Base-by-base conservation (phyloP, 2,888 invertebrate species). In the Elysia crispata region DNA sequence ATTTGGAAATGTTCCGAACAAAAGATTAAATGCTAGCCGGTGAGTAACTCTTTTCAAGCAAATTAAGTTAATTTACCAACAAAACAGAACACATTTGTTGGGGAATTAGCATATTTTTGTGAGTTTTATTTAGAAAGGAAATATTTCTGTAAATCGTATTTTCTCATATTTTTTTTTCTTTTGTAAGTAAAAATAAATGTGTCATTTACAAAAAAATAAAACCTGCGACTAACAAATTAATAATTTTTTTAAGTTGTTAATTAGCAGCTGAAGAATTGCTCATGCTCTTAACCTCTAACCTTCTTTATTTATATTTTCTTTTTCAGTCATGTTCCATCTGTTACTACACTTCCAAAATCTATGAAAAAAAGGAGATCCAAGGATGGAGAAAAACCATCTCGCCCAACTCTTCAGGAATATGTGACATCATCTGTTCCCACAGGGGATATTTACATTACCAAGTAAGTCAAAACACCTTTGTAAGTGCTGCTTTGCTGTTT, bases 1-100 rank as follows among this genome's bases (percentile, higher is more conserved):
- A 60, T 95, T 95, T 87, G 96, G 96, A 0, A 95, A 95, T 88
- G 85, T 89, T 54, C 86, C 87, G 28, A 89, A 90, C 83, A 87
- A 88, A 72, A 85, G 88, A 28, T 87, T 87, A 82, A 82, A 81
- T 84, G 75, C 81, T 28, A 85, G 82, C 60, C 41, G 79, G 79
- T 79, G 13, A 50, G 72, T 73, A 64, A 30, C 41, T 41, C 41
- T 41, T 41, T 41, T 11, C 11, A 6, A 6, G 3, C 11, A 41
- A 31, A 20, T 64, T 11, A 18, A 23, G 23, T 64, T 64, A 15
- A 20, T 15, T 23, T 23, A n/a, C 13, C 11, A 18, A 54, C 13
- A 54, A 18, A 54, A 54, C 18, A 15, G 54, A 18, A 54, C 11
- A 18, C 18, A 15, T 54, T 54, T 11, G 13, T 54, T 54, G 54